Evolutionary conservation across 2,888 invertebrate species (phyloP).

Genomic region (Carterocephalus palaemon): DNA sequence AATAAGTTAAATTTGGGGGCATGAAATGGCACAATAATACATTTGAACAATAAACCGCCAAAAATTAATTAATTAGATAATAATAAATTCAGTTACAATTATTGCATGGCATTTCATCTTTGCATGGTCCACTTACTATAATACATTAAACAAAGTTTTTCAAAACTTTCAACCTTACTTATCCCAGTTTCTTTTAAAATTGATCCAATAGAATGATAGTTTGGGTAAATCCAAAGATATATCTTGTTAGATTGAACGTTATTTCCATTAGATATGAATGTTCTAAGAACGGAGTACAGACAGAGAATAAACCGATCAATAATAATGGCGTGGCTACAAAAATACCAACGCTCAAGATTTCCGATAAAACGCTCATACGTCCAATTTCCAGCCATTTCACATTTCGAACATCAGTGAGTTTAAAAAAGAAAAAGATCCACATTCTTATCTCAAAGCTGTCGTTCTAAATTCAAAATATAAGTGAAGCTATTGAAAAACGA

Average conservation of each 20-base stretch:
- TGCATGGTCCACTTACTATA: too few species aligned
- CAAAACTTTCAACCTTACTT: too few species aligned
- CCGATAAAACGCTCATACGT: slow-evolving; percentile 21
- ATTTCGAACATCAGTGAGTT: slow-evolving; percentile 39
- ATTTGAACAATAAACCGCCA: too few species aligned
- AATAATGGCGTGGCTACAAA: slow-evolving; percentile 28
- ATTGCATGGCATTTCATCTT: too few species aligned
- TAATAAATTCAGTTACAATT: too few species aligned
- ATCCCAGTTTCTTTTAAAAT: too few species aligned
- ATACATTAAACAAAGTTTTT: too few species aligned
- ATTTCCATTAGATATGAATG: slow-evolving; percentile 14
- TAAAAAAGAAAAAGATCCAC: slow-evolving; percentile 38
- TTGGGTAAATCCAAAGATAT: slow-evolving; percentile 10
- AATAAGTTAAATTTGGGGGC: too few species aligned
- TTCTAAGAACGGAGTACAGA: slow-evolving; percentile 10
- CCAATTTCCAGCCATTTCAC: slow-evolving; percentile 33
- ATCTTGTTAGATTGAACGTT: slow-evolving; percentile 9
- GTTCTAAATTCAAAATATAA: slow-evolving; percentile 76
- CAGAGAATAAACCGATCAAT: slow-evolving; percentile 20
- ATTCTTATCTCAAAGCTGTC: slow-evolving; percentile 58
- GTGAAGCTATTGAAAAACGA: slow-evolving; percentile 78
- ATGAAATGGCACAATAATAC: too few species aligned
- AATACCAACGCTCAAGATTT: slow-evolving; percentile 34
- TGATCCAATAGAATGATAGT: slow-evolving; percentile 5
- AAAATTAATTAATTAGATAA: too few species aligned